These are phyloP conservation scores for Altica lythri DNA, from an alignment of 2,888 invertebrate species.

Conservation along the genomic window DNA sequence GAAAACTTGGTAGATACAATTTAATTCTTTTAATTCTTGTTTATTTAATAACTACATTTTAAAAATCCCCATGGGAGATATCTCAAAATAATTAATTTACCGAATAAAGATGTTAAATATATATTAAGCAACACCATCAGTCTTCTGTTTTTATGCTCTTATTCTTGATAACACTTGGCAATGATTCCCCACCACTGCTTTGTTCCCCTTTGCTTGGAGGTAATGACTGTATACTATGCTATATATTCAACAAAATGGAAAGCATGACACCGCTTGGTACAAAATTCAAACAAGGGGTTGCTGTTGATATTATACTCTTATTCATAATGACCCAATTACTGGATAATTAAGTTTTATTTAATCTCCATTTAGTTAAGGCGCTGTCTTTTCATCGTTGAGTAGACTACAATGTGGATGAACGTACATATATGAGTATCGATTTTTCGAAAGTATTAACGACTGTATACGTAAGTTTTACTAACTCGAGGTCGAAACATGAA, in stretches of 20 bases:
- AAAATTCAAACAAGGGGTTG: conserved; percentile 36
- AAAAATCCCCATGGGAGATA: too few relatives aligned
- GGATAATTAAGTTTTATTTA: conserved; percentile 34
- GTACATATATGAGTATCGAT: conserved; percentile 10
- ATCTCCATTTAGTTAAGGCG: conserved; percentile 26
- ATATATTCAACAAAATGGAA: conserved; percentile 33
- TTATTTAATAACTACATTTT: too few relatives aligned
- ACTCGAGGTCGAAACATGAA: neutral
- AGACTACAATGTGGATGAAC: neutral
- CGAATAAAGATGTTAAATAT: too few relatives aligned
- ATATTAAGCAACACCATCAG: too few relatives aligned
- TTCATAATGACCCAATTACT: conserved; percentile 35
- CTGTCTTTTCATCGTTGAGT: conserved; percentile 17
- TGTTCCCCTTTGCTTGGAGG: neutral
- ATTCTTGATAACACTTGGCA: too few relatives aligned
- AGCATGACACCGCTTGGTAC: conserved; percentile 45
- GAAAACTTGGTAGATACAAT: too few relatives aligned
- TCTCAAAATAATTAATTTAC: too few relatives aligned
- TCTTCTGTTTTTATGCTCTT: too few relatives aligned
- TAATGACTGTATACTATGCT: conserved; percentile 20
- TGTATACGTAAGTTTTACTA: neutral
- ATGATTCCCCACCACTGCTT: conserved; percentile 6
- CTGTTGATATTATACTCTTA: conserved; percentile 40
- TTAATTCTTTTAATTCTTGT: too few relatives aligned
- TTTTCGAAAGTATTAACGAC: too few relatives aligned